A percentile compares a stretch with the other conserved stretches of the same genome.
Evolutionary conservation across 2,113 vertebrate genomes (phyloP).

Genomic region (Caretta caretta): DNA sequence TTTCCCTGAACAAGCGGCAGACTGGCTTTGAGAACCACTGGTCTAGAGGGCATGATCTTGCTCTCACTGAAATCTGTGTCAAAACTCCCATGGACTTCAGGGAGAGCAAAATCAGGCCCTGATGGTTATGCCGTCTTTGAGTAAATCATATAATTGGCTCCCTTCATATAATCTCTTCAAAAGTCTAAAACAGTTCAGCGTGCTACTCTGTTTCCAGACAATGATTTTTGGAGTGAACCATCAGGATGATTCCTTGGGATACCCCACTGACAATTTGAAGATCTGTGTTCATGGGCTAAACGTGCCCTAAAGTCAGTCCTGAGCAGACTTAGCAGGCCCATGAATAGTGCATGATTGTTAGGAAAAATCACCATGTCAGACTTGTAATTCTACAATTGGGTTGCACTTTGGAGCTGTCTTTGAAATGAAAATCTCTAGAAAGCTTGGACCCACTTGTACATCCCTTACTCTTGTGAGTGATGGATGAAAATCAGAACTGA

Average conservation of each 20-base stretch:
- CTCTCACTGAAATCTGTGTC: not conserved
- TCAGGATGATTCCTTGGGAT: not conserved
- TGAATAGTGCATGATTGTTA: not conserved
- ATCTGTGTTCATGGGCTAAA: not conserved
- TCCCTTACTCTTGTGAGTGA: not conserved
- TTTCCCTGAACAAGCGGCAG: no score
- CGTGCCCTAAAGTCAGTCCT: not conserved
- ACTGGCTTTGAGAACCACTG: no score
- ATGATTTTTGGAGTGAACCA: not conserved
- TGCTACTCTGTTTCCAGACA: not conserved
- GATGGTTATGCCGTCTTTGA: not conserved
- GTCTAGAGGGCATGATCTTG: not conserved
- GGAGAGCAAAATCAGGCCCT: not conserved
- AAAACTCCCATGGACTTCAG: not conserved
- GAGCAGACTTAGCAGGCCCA: not conserved
- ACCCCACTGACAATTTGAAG: not conserved
- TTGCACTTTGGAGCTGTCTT: not conserved
- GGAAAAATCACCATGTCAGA: not conserved
- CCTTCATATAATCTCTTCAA: not conserved
- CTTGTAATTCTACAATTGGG: not conserved
- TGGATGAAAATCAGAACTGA: not conserved
- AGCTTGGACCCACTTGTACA: not conserved
- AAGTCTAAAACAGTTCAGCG: constrained; percentile 25
- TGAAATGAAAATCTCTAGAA: not conserved
- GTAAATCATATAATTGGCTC: not conserved